Conservation (phyloP, 2,113 vertebrate species). For the Channa maculata region DNA sequence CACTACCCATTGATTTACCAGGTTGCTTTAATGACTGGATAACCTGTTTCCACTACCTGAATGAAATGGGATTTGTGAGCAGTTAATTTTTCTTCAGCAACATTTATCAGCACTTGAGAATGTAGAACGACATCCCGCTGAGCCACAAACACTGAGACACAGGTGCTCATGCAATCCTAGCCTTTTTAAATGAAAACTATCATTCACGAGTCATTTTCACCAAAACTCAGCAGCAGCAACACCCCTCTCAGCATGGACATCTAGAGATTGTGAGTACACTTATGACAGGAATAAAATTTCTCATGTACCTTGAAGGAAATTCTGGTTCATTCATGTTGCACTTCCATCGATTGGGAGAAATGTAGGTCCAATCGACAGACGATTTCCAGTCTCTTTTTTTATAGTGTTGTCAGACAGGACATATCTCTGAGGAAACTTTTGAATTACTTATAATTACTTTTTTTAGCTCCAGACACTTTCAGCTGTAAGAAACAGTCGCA, state of each 20-base stretch:
- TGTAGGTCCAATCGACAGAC: conserved; percentile 19
- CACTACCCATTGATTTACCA: no score
- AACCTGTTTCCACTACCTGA: no score
- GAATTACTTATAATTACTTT: conserved; percentile 45
- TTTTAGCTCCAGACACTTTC: conserved; percentile 18
- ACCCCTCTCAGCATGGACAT: not conserved
- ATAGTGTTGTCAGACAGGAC: conserved; percentile 16
- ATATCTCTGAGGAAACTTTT: conserved; percentile 30
- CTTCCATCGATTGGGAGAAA: not conserved
- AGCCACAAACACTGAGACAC: not conserved
- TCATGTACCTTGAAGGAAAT: conserved; percentile 3
- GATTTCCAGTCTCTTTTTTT: conserved; percentile 18
- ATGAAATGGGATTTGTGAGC: no score
- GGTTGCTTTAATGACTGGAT: no score
- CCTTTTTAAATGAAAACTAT: conserved; percentile 7
- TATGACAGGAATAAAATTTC: not conserved
- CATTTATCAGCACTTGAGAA: conserved; percentile 22
- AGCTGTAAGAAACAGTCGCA: not conserved
- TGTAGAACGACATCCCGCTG: not conserved
- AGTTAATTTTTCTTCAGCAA: not conserved
- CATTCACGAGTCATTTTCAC: not conserved
- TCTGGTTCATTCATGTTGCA: not conserved
- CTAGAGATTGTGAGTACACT: not conserved
- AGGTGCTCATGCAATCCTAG: not conserved
- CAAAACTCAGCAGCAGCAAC: not conserved